Evolutionary conservation across 2,113 vertebrate genomes (phyloP).

Genomic region (Lynx canadensis): DNA sequence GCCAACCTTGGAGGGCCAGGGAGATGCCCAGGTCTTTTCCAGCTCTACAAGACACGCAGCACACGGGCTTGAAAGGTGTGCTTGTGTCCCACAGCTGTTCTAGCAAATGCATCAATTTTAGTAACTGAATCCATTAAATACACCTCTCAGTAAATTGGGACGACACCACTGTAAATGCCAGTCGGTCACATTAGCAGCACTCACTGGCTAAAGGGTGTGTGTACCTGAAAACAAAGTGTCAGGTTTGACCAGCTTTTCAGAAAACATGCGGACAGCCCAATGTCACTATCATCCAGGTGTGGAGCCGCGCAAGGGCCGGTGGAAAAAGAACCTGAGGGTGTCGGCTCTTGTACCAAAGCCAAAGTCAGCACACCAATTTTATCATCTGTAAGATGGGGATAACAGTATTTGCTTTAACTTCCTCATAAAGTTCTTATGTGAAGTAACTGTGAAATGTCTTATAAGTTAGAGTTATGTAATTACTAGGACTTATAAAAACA

Average conservation of each 20-base stretch:
- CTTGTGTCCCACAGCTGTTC: background rate
- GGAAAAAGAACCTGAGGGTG: background rate
- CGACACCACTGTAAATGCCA: background rate
- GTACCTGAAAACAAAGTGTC: background rate
- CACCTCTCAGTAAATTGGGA: background rate
- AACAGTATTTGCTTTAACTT: background rate
- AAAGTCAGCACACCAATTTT: background rate
- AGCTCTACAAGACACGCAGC: accelerated
- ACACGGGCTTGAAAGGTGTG: background rate
- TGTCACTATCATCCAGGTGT: background rate
- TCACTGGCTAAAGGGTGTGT: background rate
- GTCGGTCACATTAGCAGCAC: background rate
- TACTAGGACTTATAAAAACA: background rate
- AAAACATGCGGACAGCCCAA: background rate
- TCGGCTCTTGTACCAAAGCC: background rate
- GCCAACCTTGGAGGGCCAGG: background rate
- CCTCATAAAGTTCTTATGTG: background rate
- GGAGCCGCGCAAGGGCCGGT: background rate
- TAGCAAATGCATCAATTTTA: background rate
- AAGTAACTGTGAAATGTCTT: background rate
- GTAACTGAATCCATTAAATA: background rate
- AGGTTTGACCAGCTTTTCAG: background rate
- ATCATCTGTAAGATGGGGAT: background rate
- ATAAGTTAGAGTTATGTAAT: background rate
- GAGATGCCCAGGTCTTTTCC: background rate